These are phyloP conservation scores for Bucorvus abyssinicus DNA, from an alignment of 2,797 vertebrate genomes.

Conservation along the genomic window DNA sequence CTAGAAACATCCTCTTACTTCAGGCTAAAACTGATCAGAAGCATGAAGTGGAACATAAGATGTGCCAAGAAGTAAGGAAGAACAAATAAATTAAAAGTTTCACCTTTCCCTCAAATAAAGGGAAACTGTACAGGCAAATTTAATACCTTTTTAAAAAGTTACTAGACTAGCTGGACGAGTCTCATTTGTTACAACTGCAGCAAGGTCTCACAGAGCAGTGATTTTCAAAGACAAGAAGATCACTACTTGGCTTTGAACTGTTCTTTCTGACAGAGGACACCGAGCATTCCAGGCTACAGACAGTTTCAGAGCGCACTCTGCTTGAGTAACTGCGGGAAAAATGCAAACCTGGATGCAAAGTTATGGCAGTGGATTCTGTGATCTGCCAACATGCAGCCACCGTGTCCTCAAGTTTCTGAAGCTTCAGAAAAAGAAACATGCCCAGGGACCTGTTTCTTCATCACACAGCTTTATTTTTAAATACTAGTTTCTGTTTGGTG, in stretches of 20 bases:
- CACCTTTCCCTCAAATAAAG: slow-evolving; percentile 18
- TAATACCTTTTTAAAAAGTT: background rate
- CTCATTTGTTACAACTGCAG: background rate
- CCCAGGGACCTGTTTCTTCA: slow-evolving; percentile 50
- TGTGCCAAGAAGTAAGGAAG: background rate
- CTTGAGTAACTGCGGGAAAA: background rate
- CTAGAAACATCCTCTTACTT: background rate
- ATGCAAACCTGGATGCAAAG: background rate
- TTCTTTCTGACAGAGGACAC: background rate
- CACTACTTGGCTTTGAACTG: background rate
- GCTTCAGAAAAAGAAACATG: slow-evolving; percentile 48
- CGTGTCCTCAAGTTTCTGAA: slow-evolving; percentile 20
- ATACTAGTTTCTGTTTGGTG: slow-evolving; percentile 54
- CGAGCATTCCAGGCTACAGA: background rate
- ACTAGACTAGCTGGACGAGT: background rate
- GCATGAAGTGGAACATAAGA: background rate
- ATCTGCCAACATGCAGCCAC: slow-evolving; percentile 28
- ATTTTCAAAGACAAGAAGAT: background rate
- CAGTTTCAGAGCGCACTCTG: background rate
- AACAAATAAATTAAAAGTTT: background rate
- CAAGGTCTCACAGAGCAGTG: background rate
- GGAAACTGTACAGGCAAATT: background rate
- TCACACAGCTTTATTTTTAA: slow-evolving; percentile 63
- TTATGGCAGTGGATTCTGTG: background rate
- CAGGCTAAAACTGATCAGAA: background rate